Conservation (phyloP, 2,113 vertebrate genomes). For the Camelus bactrianus region DNA sequence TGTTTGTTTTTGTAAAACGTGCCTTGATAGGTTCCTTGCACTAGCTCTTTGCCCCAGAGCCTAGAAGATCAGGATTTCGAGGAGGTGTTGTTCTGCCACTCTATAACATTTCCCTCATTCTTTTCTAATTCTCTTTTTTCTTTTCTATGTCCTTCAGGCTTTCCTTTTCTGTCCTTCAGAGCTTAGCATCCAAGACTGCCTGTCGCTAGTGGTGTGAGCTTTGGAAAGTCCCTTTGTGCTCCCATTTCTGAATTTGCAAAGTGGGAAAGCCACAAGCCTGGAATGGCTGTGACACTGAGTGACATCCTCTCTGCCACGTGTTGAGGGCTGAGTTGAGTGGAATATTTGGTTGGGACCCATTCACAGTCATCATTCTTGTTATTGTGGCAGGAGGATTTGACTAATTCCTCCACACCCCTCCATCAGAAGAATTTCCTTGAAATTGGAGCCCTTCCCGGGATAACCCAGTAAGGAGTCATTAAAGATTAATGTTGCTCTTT, state of each 20-base stretch:
- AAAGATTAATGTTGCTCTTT: background rate
- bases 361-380: too few relatives aligned
- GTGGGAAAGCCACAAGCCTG: background rate
- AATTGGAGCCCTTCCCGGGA: constrained; percentile 4
- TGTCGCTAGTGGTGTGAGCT: background rate
- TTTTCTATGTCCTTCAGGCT: background rate
- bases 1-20: background rate
- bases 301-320: background rate
- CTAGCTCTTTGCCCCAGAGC: background rate
- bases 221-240: background rate
- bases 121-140: background rate
- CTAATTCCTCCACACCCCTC: background rate
- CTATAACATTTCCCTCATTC: background rate
- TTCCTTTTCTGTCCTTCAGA: background rate
- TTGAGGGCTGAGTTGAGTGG: background rate
- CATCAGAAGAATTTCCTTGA: background rate
- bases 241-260: background rate
- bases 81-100: background rate
- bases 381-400: background rate
- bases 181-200: background rate
- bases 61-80: background rate
- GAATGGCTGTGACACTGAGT: background rate
- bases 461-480: background rate
- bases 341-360: fast-evolving
- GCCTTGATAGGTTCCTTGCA: background rate